Base-by-base conservation (phyloP, 2,888 invertebrate genomes). In the Lasiommata megera region DNA sequence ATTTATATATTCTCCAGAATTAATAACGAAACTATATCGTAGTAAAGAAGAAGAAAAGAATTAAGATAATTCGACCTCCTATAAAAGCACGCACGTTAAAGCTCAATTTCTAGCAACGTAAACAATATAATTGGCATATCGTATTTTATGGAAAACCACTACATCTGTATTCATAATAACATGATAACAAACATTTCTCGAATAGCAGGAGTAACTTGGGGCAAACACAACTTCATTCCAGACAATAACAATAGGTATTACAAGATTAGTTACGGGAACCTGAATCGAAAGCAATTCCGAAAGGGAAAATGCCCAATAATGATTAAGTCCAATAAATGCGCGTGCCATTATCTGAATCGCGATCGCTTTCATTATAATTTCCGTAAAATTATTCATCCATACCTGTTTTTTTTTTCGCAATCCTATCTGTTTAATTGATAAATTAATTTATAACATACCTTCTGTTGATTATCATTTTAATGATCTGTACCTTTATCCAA, bases 301-400 rank as follows among this genome's bases (percentile, higher is more conserved):
- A 59, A 62, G 58, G 66, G 60, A 65, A 67, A 64, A 54, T 66
- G 65, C 56, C 57, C 71, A 70, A 76, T 79, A 76, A 76, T 80
- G 80, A 82, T 80, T 74, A 82, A 79, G 71, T 76, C 73, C 76
- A 73, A 82, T 84, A 80, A 84, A 80, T 79, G 79, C 77, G 54
- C 58, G 60, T 54, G 36, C 54, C 56, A 50, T 60, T 57, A 56
- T 63, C 63, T 76, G 70, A 73, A 70, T 77, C 73, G 69, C 68
- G 71, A 67, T 72, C 75, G 76, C 29, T 53, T 43, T 14, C 1
- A 41, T 18, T 36, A 53, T 34, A 53, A 53, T 43, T 53, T 34
- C 11, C 18, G 36, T 18, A n/a, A 29, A 31, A 31, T 12, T 38
- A 18, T 48, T n/a, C 48, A 31, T 16, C 34, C 34, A 5, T 37